These are phyloP conservation scores for Galleria mellonella DNA, from an alignment of 1,140 invertebrate species.

Conservation along the genomic window DNA sequence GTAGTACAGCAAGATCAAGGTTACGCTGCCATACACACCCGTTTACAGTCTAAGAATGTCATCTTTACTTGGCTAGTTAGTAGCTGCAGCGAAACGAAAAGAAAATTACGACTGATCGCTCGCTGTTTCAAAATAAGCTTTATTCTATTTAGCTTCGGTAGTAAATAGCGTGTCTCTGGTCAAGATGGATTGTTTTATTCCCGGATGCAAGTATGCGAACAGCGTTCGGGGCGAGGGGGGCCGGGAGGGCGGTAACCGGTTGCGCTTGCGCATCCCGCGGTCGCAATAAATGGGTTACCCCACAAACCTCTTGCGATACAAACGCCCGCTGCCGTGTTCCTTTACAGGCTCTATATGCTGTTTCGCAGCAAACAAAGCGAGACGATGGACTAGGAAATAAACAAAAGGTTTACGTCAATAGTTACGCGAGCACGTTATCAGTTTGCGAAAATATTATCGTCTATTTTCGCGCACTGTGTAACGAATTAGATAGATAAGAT, in stretches of 20 bases:
- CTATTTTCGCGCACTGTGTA: constrained; percentile 28
- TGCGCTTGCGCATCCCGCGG: constrained; percentile 41
- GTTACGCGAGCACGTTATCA: constrained; percentile 10
- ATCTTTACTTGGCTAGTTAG: constrained; percentile 38
- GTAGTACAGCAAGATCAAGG: constrained; percentile 63
- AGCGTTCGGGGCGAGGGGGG: constrained; percentile 20
- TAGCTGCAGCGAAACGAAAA: constrained; percentile 26
- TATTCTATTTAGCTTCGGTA: constrained; percentile 15
- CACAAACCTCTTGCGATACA: constrained; percentile 66
- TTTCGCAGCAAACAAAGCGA: background rate
- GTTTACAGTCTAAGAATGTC: constrained; percentile 44
- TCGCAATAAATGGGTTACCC: constrained; percentile 64
- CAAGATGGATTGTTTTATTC: constrained; percentile 39
- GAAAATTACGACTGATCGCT: constrained; percentile 18
- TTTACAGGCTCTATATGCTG: background rate
- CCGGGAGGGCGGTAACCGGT: constrained; percentile 38
- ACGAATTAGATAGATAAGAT: constrained; percentile 29
- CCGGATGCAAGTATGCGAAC: constrained; percentile 55
- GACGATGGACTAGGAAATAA: background rate
- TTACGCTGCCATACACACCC: constrained; percentile 32
- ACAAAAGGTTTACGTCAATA: background rate
- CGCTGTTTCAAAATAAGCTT: constrained; percentile 11
- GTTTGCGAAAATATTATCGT: constrained; percentile 33
- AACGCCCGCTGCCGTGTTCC: constrained; percentile 21
- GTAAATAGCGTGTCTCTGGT: constrained; percentile 1